Base-by-base conservation (phyloP, 2,797 vertebrate species). In the Onychomys torridus region DNA sequence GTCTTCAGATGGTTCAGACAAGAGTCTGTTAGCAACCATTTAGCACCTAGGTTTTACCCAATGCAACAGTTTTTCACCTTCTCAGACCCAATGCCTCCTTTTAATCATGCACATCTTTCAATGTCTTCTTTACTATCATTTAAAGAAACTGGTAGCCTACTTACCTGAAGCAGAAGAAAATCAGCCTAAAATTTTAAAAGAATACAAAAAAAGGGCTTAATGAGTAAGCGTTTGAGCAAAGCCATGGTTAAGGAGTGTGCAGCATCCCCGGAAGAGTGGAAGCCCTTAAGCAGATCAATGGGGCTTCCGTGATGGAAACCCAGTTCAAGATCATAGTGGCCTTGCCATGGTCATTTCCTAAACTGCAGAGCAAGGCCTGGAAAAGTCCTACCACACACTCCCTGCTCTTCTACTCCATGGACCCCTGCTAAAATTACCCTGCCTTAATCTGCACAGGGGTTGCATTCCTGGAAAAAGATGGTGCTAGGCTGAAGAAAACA, bases 61-160 rank as follows among this genome's bases (percentile, higher is more conserved):
- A 37, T 1, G 27, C 21, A 90, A 92, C 40, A 21, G 19, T 8
- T 78, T 91, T 89, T 71, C 77, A 63, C 29, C 27, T 77, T 89
- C 78, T 93, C 85, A 71, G 37, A 71, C 12, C 55, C 61, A 94
- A 46, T 14, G 40, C 63, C 49, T 83, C 55, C n/a, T 65, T 71
- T 84, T 63, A 69, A 77, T 19, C 89, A 65, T 14, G 81, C 16
- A 43, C 77, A 83, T 57, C 91, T 94, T 93, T 46, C 75, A 90
- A 87, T 46, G 23, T 63, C 27, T 7, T 14, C 57, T 93, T 93
- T 92, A 57, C 21, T 46, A 19, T 11, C 61, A n/a, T 93, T 71
- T 83, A 92, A 96, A 65, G n/a, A 90, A 85, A 89, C 89, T 61
- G 17, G 78, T 75, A 91, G 32, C 89, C 43, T 95, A 37, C 9